Evolutionary conservation across 2,797 vertebrate genomes (phyloP), one percentile per base, ranked within the genome.

Genomic region (Miichthys miiuy): DNA sequence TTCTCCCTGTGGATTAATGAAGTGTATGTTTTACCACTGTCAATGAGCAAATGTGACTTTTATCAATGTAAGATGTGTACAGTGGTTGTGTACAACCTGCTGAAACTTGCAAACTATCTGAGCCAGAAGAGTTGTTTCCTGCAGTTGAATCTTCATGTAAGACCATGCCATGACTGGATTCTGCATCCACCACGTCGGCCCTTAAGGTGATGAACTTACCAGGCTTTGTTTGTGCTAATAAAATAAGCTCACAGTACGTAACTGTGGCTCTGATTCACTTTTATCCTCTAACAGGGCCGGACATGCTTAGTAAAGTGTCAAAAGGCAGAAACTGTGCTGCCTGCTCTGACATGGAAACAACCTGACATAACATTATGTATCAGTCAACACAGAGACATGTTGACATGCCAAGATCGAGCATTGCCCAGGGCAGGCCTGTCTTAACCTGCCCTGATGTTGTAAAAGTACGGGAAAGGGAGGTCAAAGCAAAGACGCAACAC

Each of bases 1-100:
- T 5, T 34, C 25, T 46, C 75, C 48, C 72, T 13, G n/a, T 42
- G 75, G 72, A 76, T 27, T 55, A 72, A n/a, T 57, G 7, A 71
- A 46, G 48, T 57, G 57, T 20, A 51, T 42, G 25, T 34, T 67
- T 63, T 17, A 27, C 42, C 16, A 3, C 42, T 21, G 46, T 63
- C 21, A 50, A 46, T 21, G 27, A 17, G 62, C 25, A 48, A 25
- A 34, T 21, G 23, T 12, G 5, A 21, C 8, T 42, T 57, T 46
- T 25, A 72, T 23, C 58, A 46, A 5, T 23, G 11, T 7, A 16
- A 10, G 61, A 25, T 17, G 11, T 42, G 30, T 6, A 6, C 6
- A 30, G 30, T 6, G 30, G 34, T 38, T 38, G 34, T 9, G 34
- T 38, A 8, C 2, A 30, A 6, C 11, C 0, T 2, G 9, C 18